A percentile compares a stretch with the other conserved stretches of the same genome.
phyloP scores from a whole-genome alignment of 2,113 vertebrate genomes.

The Plecturocebus donacophilus region DNA sequence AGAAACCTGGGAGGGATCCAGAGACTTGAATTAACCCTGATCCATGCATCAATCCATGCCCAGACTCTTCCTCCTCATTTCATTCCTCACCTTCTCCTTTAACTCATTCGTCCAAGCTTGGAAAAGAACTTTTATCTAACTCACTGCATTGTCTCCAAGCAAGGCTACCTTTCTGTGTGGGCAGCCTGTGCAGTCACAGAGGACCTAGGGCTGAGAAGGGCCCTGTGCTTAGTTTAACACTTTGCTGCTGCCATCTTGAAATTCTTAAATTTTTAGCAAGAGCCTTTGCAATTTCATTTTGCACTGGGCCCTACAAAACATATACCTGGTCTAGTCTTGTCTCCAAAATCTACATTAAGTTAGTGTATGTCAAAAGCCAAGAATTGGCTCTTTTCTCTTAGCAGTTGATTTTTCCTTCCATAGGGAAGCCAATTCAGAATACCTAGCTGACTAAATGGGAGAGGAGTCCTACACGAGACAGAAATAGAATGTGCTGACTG shows the following conservation, averaged over 20 bases:
- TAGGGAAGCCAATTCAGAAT: not conserved
- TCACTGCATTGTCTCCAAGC: not conserved
- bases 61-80: not conserved
- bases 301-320: not conserved
- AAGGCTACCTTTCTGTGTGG: not conserved
- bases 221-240: not conserved
- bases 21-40: not conserved
- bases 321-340: not conserved
- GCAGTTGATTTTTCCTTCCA: not conserved
- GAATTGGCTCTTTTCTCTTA: not conserved
- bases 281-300: not conserved
- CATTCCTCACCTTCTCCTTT: not conserved
- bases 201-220: not conserved
- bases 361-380: not conserved
- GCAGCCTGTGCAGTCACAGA: not conserved
- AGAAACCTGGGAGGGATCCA: not conserved
- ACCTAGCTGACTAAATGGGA: no score
- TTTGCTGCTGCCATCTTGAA: not conserved
- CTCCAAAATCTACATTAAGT: not conserved
- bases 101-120: not conserved
- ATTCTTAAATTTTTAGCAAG: not conserved
- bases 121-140: not conserved
- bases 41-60: not conserved
- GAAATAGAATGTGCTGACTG: not conserved
- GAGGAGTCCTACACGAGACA: not conserved